These are phyloP conservation scores for Salvelinus sp. DNA, from an alignment of 2,113 vertebrate genomes.

Conservation along the genomic window DNA sequence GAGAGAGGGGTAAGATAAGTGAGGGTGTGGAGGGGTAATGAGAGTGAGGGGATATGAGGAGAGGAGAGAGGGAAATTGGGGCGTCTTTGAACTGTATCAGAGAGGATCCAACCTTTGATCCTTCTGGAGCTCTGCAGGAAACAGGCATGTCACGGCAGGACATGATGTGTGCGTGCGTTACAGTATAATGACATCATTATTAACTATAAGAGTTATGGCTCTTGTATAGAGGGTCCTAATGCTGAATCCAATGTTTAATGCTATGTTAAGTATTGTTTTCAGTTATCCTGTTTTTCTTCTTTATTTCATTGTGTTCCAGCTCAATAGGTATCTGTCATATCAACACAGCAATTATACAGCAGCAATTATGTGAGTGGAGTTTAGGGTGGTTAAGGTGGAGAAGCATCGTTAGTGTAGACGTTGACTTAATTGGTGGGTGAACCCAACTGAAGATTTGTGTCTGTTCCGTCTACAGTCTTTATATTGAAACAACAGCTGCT, in stretches of 20 bases:
- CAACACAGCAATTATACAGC: conserved; percentile 51
- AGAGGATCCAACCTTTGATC: conserved; percentile 30
- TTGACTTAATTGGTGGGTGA: too few species aligned
- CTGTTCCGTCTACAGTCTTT: not conserved
- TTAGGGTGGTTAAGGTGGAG: conserved; percentile 20
- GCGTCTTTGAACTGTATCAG: conserved; percentile 60
- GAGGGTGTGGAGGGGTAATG: not conserved
- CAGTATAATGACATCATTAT: too few species aligned
- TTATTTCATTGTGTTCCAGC: conserved; percentile 68
- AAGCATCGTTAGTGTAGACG: not conserved
- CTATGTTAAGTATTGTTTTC: conserved; percentile 50
- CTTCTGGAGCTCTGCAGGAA: conserved; percentile 17
- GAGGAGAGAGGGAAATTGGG: conserved; percentile 44
- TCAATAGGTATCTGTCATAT: conserved; percentile 46
- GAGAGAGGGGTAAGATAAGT: conserved; percentile 25
- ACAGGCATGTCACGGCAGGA: conserved; percentile 43
- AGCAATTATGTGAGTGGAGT: conserved; percentile 52
- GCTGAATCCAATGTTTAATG: conserved; percentile 6
- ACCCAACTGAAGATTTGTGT: conserved; percentile 11
- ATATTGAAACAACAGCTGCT: not conserved
- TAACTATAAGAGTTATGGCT: too few species aligned
- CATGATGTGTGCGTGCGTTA: not conserved
- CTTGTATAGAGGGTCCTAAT: too few species aligned
- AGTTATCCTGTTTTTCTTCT: conserved; percentile 71
- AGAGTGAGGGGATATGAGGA: conserved; percentile 10